A percentile compares a stretch with the other conserved stretches of the same genome.
phyloP scores from a whole-genome alignment of 1,140 invertebrate genomes.

The Euura saliciscinereae region DNA sequence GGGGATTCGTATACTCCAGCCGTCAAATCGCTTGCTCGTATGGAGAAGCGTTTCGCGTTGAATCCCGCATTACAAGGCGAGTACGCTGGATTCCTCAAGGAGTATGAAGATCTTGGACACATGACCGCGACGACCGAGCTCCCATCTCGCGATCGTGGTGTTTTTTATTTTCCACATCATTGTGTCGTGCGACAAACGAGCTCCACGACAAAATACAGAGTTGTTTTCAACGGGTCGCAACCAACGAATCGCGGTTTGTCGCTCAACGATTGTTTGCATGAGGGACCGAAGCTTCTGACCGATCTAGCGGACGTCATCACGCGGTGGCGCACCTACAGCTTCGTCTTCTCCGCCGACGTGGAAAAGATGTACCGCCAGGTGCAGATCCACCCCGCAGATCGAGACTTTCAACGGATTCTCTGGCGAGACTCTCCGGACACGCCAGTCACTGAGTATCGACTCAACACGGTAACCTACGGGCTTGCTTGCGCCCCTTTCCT shows the following conservation, averaged over 20 bases:
- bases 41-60: too few relatives aligned
- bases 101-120: constrained; percentile 36
- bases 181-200: neutral
- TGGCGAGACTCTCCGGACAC: constrained; percentile 31
- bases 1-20: neutral
- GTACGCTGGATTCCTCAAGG: constrained; percentile 34
- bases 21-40: too few relatives aligned
- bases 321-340: constrained; percentile 10
- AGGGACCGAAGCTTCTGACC: constrained; percentile 14
- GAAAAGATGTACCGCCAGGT: constrained; percentile 45
- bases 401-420: constrained; percentile 39
- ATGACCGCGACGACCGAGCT: constrained; percentile 21
- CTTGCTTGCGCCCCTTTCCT: constrained; percentile 39
- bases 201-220: constrained; percentile 22
- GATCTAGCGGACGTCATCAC: constrained; percentile 9
- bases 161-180: neutral
- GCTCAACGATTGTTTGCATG: constrained; percentile 24
- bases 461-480: constrained; percentile 52
- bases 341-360: constrained; percentile 31
- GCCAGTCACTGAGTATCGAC: constrained; percentile 30
- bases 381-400: constrained; percentile 26
- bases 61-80: constrained; percentile 4
- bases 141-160: too few relatives aligned
- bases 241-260: constrained; percentile 12
- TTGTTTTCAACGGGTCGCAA: constrained; percentile 26